Conservation (phyloP, 2,113 vertebrate species). For the Otolemur garnettii region DNA sequence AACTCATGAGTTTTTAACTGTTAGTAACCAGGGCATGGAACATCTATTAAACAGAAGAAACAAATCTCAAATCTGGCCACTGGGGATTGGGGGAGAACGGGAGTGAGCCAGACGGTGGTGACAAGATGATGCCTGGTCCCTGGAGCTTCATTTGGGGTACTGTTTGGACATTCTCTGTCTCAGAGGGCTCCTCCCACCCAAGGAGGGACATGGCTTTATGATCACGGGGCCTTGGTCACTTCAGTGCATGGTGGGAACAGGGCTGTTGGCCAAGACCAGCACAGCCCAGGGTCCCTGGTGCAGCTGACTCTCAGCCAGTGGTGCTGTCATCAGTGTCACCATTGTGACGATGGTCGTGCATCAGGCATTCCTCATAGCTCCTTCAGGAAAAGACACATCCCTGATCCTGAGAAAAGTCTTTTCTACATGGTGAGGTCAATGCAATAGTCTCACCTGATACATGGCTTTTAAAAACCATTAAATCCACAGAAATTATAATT, state of each 20-base stretch:
- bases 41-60: not conserved
- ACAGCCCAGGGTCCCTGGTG: too few species aligned
- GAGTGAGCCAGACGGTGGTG: not conserved
- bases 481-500: not conserved
- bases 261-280: not conserved
- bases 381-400: not conserved
- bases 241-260: too few species aligned
- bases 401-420: not conserved
- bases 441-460: too few species aligned
- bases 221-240: too few species aligned
- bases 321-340: not conserved
- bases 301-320: too few species aligned
- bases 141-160: accelerated
- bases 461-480: accelerated
- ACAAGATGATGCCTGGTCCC: too few species aligned
- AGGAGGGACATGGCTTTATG: too few species aligned
- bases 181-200: accelerated
- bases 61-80: not conserved
- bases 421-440: too few species aligned
- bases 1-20: not conserved
- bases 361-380: too few species aligned
- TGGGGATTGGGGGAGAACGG: not conserved
- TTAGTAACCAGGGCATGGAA: not conserved
- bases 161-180: accelerated
- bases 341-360: too few species aligned